Evolutionary conservation across 2,888 invertebrate genomes (phyloP).

Genomic region (Archips crataeganus): DNA sequence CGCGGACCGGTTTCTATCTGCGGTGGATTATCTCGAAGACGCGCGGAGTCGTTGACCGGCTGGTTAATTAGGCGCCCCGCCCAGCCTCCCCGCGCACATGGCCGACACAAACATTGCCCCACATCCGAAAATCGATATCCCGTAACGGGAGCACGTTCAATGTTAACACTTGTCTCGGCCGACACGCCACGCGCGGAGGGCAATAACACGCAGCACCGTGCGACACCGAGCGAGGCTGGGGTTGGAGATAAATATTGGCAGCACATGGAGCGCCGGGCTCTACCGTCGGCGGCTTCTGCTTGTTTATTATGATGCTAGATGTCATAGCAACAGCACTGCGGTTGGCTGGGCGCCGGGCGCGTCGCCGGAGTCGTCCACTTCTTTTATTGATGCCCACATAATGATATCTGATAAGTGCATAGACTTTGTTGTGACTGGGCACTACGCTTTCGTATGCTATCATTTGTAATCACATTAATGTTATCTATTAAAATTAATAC

Average conservation of each 20-base stretch:
- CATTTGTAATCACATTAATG: neutral
- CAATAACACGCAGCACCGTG: neutral
- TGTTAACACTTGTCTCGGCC: slow-evolving; percentile 41
- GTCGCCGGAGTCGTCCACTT: neutral
- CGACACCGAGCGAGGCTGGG: neutral
- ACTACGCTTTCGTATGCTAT: neutral
- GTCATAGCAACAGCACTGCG: slow-evolving; percentile 6
- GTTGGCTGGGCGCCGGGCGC: neutral
- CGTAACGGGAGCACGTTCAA: slow-evolving; percentile 64
- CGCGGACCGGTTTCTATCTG: slow-evolving; percentile 32
- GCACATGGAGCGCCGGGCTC: neutral
- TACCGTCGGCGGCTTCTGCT: neutral
- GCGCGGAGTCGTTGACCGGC: slow-evolving; percentile 74
- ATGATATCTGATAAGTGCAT: neutral
- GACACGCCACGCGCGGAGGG: slow-evolving; percentile 6
- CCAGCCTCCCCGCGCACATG: slow-evolving; percentile 57
- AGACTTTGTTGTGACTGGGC: neutral
- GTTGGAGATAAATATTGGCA: neutral
- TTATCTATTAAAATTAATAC: neutral
- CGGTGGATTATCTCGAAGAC: slow-evolving; percentile 53
- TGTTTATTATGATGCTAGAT: slow-evolving; percentile 8
- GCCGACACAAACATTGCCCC: slow-evolving; percentile 66
- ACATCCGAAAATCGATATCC: slow-evolving; percentile 77
- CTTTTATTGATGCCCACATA: slow-evolving; percentile 4
- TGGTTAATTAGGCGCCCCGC: slow-evolving; percentile 72